Evolutionary conservation across 2,888 invertebrate species (phyloP).

Genomic region (Arrhopalites spinosus): DNA sequence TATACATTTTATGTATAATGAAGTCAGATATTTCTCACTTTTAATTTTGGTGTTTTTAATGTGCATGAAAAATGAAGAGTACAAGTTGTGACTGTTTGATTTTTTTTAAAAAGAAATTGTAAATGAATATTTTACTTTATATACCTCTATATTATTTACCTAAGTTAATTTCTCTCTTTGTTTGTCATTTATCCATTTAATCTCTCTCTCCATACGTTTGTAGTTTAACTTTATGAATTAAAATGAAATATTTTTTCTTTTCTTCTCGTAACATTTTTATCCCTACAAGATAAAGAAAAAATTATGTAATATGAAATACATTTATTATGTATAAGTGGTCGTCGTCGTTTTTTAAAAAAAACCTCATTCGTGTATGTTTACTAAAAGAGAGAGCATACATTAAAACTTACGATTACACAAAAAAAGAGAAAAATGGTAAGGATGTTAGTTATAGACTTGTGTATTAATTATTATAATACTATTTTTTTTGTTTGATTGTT

Average conservation of each 20-base stretch:
- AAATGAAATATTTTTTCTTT: too few relatives aligned
- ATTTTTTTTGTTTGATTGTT: neutral
- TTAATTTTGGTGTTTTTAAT: neutral
- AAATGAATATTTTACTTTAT: neutral
- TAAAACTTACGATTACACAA: neutral
- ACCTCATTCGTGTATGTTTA: neutral
- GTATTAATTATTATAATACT: neutral
- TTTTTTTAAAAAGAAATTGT: too few relatives aligned
- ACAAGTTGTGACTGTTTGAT: too few relatives aligned
- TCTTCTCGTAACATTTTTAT: too few relatives aligned
- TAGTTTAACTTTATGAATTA: too few relatives aligned
- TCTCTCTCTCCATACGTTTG: too few relatives aligned
- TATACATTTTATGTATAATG: too few relatives aligned
- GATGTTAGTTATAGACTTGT: neutral
- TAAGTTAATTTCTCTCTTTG: neutral
- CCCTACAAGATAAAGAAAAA: neutral
- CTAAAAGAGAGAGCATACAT: neutral
- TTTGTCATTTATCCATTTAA: neutral
- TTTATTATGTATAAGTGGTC: neutral
- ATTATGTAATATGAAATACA: neutral
- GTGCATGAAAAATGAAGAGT: neutral
- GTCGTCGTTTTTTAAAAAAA: neutral
- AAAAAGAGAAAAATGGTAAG: neutral
- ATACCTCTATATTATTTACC: neutral
- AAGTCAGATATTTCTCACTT: too few relatives aligned